Conservation (phyloP, 2,113 vertebrate genomes). For the Tretioscincus oriximinensis region DNA sequence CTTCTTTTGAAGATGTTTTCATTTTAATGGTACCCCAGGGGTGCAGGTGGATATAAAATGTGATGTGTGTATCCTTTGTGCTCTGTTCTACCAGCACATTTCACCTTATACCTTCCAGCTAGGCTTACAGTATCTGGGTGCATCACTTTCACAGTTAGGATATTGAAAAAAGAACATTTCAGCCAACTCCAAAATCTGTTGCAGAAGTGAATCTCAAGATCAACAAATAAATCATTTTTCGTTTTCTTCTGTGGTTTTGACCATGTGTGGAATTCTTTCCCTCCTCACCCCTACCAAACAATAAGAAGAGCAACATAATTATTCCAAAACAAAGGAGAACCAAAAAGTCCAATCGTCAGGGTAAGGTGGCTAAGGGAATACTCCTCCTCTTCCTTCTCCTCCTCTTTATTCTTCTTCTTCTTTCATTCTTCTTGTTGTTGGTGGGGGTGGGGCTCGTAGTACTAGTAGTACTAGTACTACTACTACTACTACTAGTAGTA, state of each 20-base stretch:
- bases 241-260: neutral
- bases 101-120: neutral
- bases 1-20: neutral
- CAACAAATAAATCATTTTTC: neutral
- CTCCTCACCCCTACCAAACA: too few species aligned
- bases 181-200: neutral
- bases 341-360: too few species aligned
- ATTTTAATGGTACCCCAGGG: neutral
- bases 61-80: neutral
- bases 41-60: neutral
- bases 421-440: too few species aligned
- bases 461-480: too few species aligned
- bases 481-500: too few species aligned
- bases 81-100: neutral
- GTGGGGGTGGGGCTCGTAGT: too few species aligned
- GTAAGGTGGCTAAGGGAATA: too few species aligned
- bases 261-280: neutral
- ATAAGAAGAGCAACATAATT: neutral
- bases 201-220: neutral
- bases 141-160: constrained; percentile 4
- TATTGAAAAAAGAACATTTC: constrained; percentile 3
- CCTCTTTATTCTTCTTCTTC: too few species aligned
- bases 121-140: neutral
- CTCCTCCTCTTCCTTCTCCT: too few species aligned
- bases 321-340: neutral